These are phyloP conservation scores for Stictonetta naevosa DNA, from an alignment of 2,113 vertebrate genomes.

Conservation along the genomic window DNA sequence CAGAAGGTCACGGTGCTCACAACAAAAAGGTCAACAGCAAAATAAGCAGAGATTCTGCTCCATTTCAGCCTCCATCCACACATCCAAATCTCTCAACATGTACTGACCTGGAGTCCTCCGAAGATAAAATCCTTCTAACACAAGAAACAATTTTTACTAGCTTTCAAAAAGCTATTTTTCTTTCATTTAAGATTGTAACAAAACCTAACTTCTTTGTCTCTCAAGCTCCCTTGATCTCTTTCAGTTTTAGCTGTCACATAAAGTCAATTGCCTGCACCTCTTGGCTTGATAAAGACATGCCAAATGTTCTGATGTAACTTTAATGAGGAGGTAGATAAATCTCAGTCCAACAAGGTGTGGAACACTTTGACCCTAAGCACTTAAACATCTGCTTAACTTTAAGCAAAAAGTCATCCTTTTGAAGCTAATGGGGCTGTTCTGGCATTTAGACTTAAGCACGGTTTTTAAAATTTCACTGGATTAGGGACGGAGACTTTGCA, in stretches of 20 bases:
- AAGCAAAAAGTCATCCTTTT: conserved; percentile 16
- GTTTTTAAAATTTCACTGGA: neutral
- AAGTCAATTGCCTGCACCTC: conserved; percentile 66
- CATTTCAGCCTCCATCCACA: neutral
- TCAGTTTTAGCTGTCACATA: conserved; percentile 51
- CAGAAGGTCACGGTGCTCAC: neutral
- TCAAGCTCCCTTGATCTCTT: conserved; percentile 57
- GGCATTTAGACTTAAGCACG: conserved; percentile 26
- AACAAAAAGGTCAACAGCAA: neutral
- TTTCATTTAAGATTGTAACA: conserved; percentile 53
- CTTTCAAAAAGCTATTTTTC: neutral
- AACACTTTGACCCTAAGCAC: conserved; percentile 51
- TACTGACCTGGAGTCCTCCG: neutral
- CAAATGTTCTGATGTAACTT: conserved; percentile 52
- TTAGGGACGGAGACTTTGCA: neutral
- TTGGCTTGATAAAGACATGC: conserved; percentile 60
- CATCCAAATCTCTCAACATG: neutral
- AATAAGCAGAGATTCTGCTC: neutral
- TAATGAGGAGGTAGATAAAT: conserved; percentile 62
- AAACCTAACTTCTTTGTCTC: conserved; percentile 62
- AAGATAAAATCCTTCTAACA: conserved; percentile 19
- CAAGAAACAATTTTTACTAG: neutral
- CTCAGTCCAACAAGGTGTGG: conserved; percentile 51
- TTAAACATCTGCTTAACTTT: conserved; percentile 59
- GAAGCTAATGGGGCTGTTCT: conserved; percentile 26